These are phyloP conservation scores for Silurus aristotelis DNA, from an alignment of 2,797 vertebrate genomes.

Conservation along the genomic window DNA sequence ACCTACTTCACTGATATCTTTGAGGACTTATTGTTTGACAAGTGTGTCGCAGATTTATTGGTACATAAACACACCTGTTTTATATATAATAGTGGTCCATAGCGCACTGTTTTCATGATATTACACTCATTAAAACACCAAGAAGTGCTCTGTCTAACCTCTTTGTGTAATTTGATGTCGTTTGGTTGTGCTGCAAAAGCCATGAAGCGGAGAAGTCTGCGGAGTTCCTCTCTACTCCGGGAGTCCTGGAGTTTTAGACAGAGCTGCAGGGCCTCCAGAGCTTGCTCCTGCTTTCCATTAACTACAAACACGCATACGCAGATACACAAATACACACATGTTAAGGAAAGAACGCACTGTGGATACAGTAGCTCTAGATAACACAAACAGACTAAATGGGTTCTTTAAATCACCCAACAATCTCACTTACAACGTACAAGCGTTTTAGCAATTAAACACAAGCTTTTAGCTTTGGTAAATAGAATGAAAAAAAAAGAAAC, in stretches of 20 bases:
- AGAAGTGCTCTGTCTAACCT: conserved; percentile 74
- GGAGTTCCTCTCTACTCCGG: conserved; percentile 90
- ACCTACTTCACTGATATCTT: not conserved
- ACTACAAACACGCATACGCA: conserved; percentile 70
- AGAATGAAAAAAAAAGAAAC: not conserved
- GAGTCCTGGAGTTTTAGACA: conserved; percentile 91
- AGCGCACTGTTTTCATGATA: not conserved
- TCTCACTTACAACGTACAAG: not conserved
- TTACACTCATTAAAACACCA: not conserved
- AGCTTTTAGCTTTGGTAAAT: not conserved
- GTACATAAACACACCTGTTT: conserved; percentile 25
- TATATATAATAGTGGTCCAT: not conserved
- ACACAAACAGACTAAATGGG: not conserved
- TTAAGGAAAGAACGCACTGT: not conserved
- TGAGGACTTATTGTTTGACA: conserved; percentile 17
- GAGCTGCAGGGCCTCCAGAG: conserved; percentile 91
- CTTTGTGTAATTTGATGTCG: conserved; percentile 87
- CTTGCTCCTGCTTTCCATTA: conserved; percentile 90
- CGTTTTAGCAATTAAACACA: not conserved
- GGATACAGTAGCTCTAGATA: not conserved
- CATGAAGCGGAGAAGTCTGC: conserved; percentile 92
- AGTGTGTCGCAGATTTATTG: not conserved
- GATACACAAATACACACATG: not conserved
- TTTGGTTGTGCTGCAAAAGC: conserved; percentile 80
- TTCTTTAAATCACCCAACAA: not conserved